phyloP scores from a whole-genome alignment of 2,113 vertebrate genomes.

The Lycaon pictus region DNA sequence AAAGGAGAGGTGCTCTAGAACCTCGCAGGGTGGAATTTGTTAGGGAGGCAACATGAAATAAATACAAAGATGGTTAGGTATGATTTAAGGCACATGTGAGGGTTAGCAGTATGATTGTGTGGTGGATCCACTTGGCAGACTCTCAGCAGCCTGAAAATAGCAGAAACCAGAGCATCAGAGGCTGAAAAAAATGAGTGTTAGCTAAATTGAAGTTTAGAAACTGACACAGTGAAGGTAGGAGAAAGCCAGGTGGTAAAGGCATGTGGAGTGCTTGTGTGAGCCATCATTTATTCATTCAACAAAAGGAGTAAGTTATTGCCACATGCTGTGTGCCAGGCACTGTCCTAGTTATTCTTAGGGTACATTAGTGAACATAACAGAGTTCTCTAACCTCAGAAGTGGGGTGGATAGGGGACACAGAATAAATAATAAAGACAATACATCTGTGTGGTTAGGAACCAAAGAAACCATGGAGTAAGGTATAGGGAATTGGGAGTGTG shows the following conservation, averaged over 20 bases:
- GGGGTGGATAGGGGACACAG: not conserved
- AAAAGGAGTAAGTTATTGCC: not conserved
- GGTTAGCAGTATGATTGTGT: not conserved
- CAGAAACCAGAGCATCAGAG: not conserved
- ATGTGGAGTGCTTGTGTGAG: not conserved
- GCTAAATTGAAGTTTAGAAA: not conserved
- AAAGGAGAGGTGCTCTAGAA: not conserved
- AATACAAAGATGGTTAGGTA: not conserved
- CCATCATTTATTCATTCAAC: not conserved
- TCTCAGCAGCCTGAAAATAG: not conserved
- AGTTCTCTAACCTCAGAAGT: not conserved
- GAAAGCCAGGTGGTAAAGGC: not conserved
- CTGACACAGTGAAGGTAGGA: not conserved
- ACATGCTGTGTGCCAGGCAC: not conserved
- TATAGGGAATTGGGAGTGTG: not conserved
- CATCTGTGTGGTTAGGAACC: not conserved
- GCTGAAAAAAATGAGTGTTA: not conserved
- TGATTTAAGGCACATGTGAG: not conserved
- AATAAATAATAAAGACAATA: not conserved
- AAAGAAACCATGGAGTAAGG: not conserved
- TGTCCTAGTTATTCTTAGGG: not conserved
- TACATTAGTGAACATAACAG: not conserved
- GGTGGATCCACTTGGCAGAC: not conserved
- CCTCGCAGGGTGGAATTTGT: not conserved
- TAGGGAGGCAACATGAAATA: not conserved